These are phyloP conservation scores for Elaphurus davidianus DNA, from an alignment of 2,113 vertebrate species.

Conservation along the genomic window DNA sequence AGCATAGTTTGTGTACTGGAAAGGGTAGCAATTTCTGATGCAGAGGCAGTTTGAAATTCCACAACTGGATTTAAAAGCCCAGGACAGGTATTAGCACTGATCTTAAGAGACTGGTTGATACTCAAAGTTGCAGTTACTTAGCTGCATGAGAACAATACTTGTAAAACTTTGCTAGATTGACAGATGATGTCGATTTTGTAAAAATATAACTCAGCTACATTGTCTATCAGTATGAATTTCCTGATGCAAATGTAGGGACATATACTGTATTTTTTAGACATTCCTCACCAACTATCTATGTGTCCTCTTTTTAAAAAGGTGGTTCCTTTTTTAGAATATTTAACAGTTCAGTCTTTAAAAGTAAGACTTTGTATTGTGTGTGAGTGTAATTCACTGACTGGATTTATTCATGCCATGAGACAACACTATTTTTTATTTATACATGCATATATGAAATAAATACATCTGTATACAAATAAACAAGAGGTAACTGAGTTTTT, in stretches of 20 bases:
- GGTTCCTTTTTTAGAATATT: constrained; percentile 44
- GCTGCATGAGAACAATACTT: background rate
- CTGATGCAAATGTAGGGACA: background rate
- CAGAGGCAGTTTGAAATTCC: background rate
- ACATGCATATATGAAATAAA: constrained; percentile 53
- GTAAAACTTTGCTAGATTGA: background rate
- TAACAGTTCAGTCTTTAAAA: constrained; percentile 10
- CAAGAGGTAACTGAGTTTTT: background rate
- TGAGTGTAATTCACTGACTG: constrained; percentile 51
- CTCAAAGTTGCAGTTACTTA: background rate
- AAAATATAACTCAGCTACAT: background rate
- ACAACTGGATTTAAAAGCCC: constrained; percentile 47
- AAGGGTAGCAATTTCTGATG: background rate
- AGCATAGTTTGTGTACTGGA: constrained; percentile 27
- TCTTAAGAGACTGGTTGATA: background rate
- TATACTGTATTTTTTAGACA: constrained; percentile 53
- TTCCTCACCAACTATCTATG: background rate
- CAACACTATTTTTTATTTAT: constrained; percentile 77
- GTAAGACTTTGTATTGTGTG: background rate
- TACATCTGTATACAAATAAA: background rate
- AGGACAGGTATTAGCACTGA: background rate
- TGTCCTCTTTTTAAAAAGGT: background rate
- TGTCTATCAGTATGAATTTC: constrained; percentile 22
- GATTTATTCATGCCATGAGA: constrained; percentile 38
- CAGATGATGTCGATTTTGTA: background rate